These are phyloP conservation scores for Muscicapa striata DNA, from an alignment of 2,797 vertebrate genomes.

Conservation along the genomic window DNA sequence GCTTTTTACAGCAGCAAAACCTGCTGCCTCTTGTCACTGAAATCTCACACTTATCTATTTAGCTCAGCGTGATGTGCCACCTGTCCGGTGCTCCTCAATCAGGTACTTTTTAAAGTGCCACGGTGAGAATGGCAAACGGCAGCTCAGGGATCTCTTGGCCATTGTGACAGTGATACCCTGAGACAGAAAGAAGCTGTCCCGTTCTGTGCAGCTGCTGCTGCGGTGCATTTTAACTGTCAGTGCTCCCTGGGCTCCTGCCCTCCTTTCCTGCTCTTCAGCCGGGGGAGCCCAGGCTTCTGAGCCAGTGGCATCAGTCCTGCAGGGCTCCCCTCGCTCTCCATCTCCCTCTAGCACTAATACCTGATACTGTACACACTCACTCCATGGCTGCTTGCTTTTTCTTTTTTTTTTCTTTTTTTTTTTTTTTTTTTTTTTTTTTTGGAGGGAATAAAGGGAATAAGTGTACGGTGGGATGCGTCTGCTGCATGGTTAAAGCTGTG, in stretches of 20 bases:
- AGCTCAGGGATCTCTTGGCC: not conserved
- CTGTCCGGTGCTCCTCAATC: conserved; percentile 16
- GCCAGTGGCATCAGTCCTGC: not conserved
- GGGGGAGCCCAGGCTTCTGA: not conserved
- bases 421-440: not conserved
- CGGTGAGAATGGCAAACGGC: not conserved
- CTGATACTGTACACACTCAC: not conserved
- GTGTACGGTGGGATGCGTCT: not conserved
- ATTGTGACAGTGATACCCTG: not conserved
- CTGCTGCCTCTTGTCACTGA: conserved; percentile 31
- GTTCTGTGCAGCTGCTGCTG: not conserved
- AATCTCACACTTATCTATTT: conserved; percentile 23
- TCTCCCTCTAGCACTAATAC: conserved; percentile 17
- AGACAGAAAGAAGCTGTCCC: conserved; percentile 24
- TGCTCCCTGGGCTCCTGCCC: not conserved
- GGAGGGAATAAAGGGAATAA: not conserved
- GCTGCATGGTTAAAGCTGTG: not conserved
- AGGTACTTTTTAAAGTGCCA: not conserved
- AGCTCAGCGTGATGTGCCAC: not conserved
- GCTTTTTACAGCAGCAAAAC: not conserved
- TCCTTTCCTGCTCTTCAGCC: not conserved
- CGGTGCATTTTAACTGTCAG: not conserved
- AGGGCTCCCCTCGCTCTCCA: not conserved
- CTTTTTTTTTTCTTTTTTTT: not conserved
- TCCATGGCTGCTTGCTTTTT: not conserved